Evolutionary conservation across 2,888 invertebrate species (phyloP).

Genomic region (Zele albiditarsus): DNA sequence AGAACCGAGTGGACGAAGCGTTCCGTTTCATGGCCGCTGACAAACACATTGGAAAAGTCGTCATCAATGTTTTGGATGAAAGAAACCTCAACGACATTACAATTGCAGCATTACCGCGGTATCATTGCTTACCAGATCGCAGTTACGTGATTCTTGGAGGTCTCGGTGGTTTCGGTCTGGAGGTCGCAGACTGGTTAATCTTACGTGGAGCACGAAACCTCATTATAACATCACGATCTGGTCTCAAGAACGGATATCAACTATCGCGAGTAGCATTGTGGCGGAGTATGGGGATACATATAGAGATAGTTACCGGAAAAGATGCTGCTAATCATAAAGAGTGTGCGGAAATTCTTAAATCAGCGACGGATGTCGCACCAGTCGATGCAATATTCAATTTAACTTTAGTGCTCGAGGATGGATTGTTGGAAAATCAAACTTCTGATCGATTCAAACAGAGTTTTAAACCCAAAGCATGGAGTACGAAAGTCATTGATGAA

Average conservation of each 20-base stretch:
- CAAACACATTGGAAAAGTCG: slow-evolving; percentile 87
- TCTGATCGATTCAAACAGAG: slow-evolving; percentile 74
- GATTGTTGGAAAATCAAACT: slow-evolving; percentile 75
- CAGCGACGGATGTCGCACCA: slow-evolving; percentile 73
- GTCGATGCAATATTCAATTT: slow-evolving; percentile 81
- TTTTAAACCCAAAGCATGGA: slow-evolving; percentile 76
- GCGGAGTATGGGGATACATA: slow-evolving; percentile 80
- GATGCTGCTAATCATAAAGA: slow-evolving; percentile 83
- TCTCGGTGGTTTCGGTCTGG: slow-evolving; percentile 93
- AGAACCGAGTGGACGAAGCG: slow-evolving; percentile 81
- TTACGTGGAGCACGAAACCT: slow-evolving; percentile 86
- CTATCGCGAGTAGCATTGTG: slow-evolving; percentile 80
- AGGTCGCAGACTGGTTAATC: slow-evolving; percentile 90
- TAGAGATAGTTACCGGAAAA: slow-evolving; percentile 79
- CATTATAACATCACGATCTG: slow-evolving; percentile 86
- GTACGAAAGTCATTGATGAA: slow-evolving; percentile 76
- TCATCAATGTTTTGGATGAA: slow-evolving; percentile 63
- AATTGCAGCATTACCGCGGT: slow-evolving; percentile 73
- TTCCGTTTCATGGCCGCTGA: slow-evolving; percentile 80
- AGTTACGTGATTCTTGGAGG: slow-evolving; percentile 84
- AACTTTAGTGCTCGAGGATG: slow-evolving; percentile 77
- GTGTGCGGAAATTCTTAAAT: slow-evolving; percentile 80
- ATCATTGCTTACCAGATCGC: slow-evolving; percentile 73
- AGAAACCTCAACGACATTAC: slow-evolving; percentile 51
- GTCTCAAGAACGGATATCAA: slow-evolving; percentile 89